Evolutionary conservation across 30 jellyfish, hydroid and myxozoan genomes (phyloP).

Genomic region (Phacellophora camtschatica): DNA sequence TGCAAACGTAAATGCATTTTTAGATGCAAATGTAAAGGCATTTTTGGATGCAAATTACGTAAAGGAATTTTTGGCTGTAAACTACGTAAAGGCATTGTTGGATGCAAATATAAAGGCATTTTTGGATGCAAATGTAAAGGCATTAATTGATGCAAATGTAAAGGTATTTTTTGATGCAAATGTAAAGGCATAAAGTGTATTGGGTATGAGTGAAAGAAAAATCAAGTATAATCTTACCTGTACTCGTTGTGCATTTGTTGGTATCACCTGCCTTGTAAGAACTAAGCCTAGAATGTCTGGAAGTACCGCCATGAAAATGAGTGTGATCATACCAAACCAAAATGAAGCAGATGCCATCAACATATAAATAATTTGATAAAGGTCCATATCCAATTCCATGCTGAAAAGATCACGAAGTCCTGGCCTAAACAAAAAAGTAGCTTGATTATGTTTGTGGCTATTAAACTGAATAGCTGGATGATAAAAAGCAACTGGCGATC

Average conservation of each 20-base stretch:
- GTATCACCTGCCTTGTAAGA: constrained; percentile 31
- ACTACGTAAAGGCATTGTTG: too few relatives aligned
- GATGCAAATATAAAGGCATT: too few relatives aligned
- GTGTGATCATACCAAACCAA: constrained; percentile 59
- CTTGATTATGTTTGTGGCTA: not conserved
- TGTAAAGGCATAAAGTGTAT: not conserved
- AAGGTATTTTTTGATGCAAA: not conserved
- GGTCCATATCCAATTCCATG: constrained; percentile 67
- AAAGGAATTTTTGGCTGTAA: too few relatives aligned
- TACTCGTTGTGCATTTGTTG: constrained; percentile 52
- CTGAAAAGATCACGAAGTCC: constrained; percentile 60
- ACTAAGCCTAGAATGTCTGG: constrained; percentile 66
- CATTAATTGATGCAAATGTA: not conserved
- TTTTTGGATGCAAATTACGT: too few relatives aligned
- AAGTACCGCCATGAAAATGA: constrained; percentile 41
- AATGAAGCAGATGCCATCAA: constrained; percentile 49
- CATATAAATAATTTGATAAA: constrained; percentile 67
- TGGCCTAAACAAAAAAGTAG: constrained; percentile 45
- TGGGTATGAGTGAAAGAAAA: not conserved
- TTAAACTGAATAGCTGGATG: not conserved
- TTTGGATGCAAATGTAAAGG: too few relatives aligned
- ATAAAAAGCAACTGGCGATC: not conserved
- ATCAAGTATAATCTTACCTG: constrained; percentile 44
- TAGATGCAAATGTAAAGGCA: too few relatives aligned
- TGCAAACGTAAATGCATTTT: too few relatives aligned